Base-by-base conservation (phyloP, 2,888 invertebrate genomes). In the Oscheius sp. region DNA sequence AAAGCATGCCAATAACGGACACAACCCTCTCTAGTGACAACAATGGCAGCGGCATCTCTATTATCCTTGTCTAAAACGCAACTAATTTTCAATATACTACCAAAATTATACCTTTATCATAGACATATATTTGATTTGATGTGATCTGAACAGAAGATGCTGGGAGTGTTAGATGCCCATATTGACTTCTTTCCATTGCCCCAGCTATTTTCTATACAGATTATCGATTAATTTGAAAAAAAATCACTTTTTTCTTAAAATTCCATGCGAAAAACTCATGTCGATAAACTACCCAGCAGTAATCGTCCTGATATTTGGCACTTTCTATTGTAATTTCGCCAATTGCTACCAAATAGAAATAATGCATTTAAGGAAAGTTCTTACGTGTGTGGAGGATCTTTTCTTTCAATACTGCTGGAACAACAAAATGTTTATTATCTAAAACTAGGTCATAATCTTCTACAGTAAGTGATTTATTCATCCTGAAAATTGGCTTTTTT, bases 251-350 rank as follows among this genome's bases (percentile, higher is more conserved):
- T 8, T 39, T 27, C 15, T 50, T 45, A 17, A 50, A 23, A 39
- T 42, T 66, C 66, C 66, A 66, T n/a, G 46, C 66, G 31, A 31
- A 66, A 15, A 29, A 15, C 27, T 66, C 55, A 17, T 66, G 66
- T 8, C 57, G 23, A 3, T 27, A 45, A 0, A 66, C 66, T 8
- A 55, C 34, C 66, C 66, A 66, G 37, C 66, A 55, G 29, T 39
- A 55, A 3, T 50, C 42, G 20, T 25, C 46, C 20, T 27, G 31
- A n/a, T 42, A 42, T 15, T 39, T 42, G 12, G 55, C 53, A 57
- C 27, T 42, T 29, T 66, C 57, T n/a, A 53, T 12, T 6, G 66
- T 25, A 6, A 55, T 23, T 15, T 66, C 55, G 25, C 34, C 37
- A 20, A 20, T 23, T 3, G 27, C 34, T 37, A n/a, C 27, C 17